Conservation (phyloP, 2,113 vertebrate genomes). For the Sitta europaea region DNA sequence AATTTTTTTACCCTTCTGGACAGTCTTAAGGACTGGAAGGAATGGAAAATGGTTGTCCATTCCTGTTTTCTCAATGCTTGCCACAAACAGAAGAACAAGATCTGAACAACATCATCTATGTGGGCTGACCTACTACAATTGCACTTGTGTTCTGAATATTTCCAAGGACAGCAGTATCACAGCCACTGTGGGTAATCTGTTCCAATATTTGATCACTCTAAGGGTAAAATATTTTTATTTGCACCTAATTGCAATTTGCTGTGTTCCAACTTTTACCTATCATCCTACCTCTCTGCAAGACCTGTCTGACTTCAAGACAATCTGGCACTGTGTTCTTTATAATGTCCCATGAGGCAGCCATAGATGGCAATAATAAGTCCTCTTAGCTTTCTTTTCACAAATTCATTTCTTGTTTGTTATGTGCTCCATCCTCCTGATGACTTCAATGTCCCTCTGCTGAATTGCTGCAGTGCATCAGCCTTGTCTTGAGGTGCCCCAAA, state of each 20-base stretch:
- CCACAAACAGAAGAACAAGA: not conserved
- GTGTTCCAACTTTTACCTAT: not conserved
- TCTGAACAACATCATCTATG: not conserved
- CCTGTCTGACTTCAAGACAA: not conserved
- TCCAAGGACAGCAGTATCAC: not conserved
- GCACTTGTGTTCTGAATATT: not conserved
- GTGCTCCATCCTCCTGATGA: not conserved
- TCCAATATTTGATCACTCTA: not conserved
- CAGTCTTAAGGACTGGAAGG: not conserved
- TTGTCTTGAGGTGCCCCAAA: not conserved
- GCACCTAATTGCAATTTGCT: not conserved
- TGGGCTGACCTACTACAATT: not conserved
- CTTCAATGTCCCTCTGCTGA: not conserved
- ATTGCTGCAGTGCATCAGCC: not conserved
- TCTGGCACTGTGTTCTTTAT: not conserved
- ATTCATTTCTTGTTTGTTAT: not conserved
- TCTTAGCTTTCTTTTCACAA: not conserved
- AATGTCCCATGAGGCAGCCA: not conserved
- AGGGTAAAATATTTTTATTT: not conserved
- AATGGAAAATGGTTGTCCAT: not conserved
- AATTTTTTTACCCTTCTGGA: not conserved
- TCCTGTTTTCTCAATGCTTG: not conserved
- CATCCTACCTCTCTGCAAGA: not conserved
- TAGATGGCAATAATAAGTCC: not conserved
- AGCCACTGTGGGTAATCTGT: not conserved